Conservation (phyloP, 2,888 invertebrate genomes). For the Diarsia rubi region DNA sequence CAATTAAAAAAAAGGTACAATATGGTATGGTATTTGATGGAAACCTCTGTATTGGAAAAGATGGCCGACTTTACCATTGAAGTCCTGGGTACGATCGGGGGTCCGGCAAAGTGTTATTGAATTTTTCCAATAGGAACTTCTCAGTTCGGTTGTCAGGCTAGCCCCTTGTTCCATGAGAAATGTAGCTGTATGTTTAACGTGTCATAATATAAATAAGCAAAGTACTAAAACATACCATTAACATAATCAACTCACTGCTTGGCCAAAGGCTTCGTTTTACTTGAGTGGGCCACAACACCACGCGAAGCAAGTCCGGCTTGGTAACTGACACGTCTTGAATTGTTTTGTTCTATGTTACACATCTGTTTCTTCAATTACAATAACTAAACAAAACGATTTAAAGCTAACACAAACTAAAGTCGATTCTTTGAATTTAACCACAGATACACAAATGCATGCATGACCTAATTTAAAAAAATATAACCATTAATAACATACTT, state of each 20-base stretch:
- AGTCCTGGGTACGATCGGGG: no score
- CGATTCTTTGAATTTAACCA: neutral
- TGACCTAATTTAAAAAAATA: constrained; percentile 4
- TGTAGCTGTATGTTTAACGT: no score
- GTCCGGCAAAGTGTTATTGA: no score
- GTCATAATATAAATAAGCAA: neutral
- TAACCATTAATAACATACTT: constrained; percentile 1
- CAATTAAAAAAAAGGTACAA: no score
- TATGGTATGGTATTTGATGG: no score
- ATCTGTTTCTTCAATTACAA: neutral
- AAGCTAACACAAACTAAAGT: neutral
- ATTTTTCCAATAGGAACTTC: no score
- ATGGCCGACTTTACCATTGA: no score
- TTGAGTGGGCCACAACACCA: neutral
- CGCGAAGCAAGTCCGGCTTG: neutral
- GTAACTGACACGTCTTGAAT: neutral
- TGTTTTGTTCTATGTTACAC: neutral
- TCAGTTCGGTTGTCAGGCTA: no score
- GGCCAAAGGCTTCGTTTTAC: neutral
- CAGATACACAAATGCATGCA: neutral
- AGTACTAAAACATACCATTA: neutral
- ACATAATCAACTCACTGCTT: neutral
- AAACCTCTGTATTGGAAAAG: neutral
- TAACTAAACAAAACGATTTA: neutral
- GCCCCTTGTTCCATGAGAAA: no score